phyloP scores from a whole-genome alignment of 2,888 invertebrate species.

The Byasa hedistus region DNA sequence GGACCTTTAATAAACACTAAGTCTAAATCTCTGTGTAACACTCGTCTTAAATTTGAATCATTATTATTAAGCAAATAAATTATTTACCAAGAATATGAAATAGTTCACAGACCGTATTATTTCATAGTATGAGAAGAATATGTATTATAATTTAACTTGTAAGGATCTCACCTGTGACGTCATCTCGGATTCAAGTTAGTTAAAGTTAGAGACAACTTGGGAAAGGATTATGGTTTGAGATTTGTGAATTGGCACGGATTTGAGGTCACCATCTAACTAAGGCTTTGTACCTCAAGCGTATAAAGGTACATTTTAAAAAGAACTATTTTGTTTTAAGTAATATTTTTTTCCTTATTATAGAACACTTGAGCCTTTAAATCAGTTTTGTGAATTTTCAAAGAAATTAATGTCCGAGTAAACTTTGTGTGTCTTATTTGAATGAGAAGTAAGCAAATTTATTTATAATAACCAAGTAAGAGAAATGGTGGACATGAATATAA shows the following conservation, averaged over 20 bases:
- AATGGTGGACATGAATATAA: slow-evolving; percentile 2
- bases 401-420: too few relatives aligned
- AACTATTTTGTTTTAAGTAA: too few relatives aligned
- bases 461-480: neutral
- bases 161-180: neutral
- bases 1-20: too few relatives aligned
- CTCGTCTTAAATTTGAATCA: neutral
- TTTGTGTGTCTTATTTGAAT: too few relatives aligned
- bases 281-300: neutral
- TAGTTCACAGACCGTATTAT: neutral
- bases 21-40: neutral
- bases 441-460: neutral
- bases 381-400: too few relatives aligned
- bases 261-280: neutral
- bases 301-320: neutral
- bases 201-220: neutral
- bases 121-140: neutral
- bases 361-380: too few relatives aligned
- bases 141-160: neutral
- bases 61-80: neutral
- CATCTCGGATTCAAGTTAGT: neutral
- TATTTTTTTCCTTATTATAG: too few relatives aligned
- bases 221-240: neutral
- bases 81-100: too few relatives aligned
- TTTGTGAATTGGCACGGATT: neutral